Evolutionary conservation across 2,797 vertebrate species (phyloP).

Genomic region (Paguma larvata): DNA sequence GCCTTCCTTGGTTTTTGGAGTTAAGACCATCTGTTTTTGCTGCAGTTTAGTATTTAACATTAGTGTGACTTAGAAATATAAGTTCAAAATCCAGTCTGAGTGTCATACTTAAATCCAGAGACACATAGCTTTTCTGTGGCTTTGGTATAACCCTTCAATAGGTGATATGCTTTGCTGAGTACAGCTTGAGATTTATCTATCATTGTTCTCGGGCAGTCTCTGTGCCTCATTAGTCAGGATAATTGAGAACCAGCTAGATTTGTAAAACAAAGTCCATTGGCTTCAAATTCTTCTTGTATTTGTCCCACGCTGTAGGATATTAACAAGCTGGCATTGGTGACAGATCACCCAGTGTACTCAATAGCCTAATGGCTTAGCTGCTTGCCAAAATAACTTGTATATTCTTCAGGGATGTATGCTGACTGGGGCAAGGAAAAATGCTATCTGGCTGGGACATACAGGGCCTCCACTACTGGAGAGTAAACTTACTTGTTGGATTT

Average conservation of each 20-base stretch:
- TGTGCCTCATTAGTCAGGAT: constrained; percentile 48
- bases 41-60: constrained; percentile 16
- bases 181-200: not conserved
- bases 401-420: not conserved
- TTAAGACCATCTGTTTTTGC: constrained; percentile 36
- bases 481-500: not conserved
- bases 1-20: constrained; percentile 30
- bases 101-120: not conserved
- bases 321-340: not conserved
- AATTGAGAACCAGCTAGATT: constrained; percentile 50
- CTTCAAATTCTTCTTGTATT: constrained; percentile 25
- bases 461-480: not conserved
- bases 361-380: not conserved
- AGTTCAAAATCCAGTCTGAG: constrained; percentile 21
- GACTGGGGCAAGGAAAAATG: not conserved
- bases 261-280: constrained; percentile 56
- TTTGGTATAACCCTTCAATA: not conserved
- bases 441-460: not conserved
- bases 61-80: not conserved
- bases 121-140: not conserved
- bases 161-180: not conserved
- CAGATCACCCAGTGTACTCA: not conserved
- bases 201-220: constrained; percentile 17
- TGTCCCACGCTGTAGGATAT: not conserved
- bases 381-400: not conserved